phyloP scores from a whole-genome alignment of 2,113 vertebrate species.

The Pseudopodoces humilis region DNA sequence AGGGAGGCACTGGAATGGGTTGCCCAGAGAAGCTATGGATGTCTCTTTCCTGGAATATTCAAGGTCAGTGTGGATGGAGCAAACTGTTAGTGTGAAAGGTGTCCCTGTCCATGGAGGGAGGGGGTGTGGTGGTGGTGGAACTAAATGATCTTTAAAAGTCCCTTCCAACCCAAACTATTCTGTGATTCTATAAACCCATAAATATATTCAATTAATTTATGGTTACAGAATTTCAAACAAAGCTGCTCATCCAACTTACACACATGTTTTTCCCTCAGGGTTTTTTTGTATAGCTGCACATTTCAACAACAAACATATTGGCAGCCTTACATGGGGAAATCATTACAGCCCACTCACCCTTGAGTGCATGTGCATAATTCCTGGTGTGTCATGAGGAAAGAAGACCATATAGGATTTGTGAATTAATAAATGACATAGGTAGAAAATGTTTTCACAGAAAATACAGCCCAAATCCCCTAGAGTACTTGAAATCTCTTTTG shows the following conservation, averaged over 20 bases:
- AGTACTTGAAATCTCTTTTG: neutral
- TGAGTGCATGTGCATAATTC: neutral
- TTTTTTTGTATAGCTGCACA: neutral
- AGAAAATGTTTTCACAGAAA: neutral
- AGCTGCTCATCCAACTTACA: neutral
- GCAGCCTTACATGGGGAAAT: neutral
- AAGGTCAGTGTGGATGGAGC: neutral
- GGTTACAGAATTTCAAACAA: neutral
- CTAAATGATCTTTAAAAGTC: neutral
- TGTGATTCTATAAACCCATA: neutral
- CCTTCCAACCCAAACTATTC: neutral
- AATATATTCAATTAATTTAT: neutral
- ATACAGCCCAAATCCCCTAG: neutral
- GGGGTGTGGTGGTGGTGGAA: fast-evolving
- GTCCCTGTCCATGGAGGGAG: neutral
- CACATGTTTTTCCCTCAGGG: neutral
- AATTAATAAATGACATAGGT: neutral
- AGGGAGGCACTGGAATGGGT: neutral
- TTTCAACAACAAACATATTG: neutral
- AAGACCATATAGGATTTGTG: neutral
- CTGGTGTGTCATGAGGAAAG: neutral
- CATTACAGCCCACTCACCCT: neutral
- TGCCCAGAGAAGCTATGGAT: neutral
- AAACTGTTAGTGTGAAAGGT: neutral
- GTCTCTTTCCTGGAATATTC: neutral